A percentile compares a stretch with the other conserved stretches of the same genome.
Evolutionary conservation across 2,888 invertebrate genomes (phyloP).

Genomic region (Euphydryas editha): DNA sequence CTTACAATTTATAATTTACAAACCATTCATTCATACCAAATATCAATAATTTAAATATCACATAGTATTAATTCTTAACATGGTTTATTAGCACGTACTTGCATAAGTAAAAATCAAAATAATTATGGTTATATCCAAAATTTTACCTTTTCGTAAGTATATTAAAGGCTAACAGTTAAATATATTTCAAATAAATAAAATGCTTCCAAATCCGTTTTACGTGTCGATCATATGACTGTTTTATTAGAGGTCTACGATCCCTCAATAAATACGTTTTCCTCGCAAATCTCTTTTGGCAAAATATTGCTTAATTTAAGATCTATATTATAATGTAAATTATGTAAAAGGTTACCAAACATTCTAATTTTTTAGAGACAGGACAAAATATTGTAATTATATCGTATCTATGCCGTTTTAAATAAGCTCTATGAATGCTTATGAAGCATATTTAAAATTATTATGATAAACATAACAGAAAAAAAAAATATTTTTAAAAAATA

Average conservation of each 20-base stretch:
- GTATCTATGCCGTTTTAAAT: too few relatives aligned
- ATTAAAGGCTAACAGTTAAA: slow-evolving; percentile 7
- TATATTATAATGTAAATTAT: slow-evolving; percentile 1
- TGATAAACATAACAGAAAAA: too few relatives aligned
- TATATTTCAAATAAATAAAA: slow-evolving; percentile 20
- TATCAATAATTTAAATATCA: too few relatives aligned
- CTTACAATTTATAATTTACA: too few relatives aligned
- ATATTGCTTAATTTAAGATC: slow-evolving; percentile 6
- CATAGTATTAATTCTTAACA: too few relatives aligned
- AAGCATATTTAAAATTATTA: too few relatives aligned
- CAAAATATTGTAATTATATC: too few relatives aligned
- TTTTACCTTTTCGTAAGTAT: slow-evolving; percentile 1
- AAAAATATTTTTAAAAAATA: too few relatives aligned
- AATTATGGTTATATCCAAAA: neutral
- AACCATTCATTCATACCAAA: too few relatives aligned
- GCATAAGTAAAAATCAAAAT: too few relatives aligned
- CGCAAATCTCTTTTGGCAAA: neutral
- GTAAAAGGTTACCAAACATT: neutral
- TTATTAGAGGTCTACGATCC: slow-evolving; percentile 20
- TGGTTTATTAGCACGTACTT: too few relatives aligned
- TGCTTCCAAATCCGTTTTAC: slow-evolving; percentile 13
- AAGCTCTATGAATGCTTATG: too few relatives aligned
- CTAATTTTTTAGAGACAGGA: neutral
- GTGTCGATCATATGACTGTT: slow-evolving; percentile 25
- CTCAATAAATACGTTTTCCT: slow-evolving; percentile 15